Evolutionary conservation across 2,797 vertebrate species (phyloP), one percentile per base, ranked within the genome.

Genomic region (Benthosema pterotum): DNA sequence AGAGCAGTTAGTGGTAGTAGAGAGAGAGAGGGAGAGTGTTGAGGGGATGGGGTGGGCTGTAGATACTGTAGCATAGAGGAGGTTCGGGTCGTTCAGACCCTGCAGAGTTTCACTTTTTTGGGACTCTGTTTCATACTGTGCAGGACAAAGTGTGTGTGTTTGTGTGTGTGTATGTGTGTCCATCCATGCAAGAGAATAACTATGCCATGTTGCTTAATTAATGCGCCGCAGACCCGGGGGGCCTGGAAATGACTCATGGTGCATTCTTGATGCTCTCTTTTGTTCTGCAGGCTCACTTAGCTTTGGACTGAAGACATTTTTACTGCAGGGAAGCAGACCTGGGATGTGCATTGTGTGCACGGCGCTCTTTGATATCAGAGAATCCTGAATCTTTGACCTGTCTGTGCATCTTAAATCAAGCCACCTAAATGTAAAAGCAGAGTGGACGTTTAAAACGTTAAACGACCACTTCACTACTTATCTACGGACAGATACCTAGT

Each of bases 41-140:
- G 58, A 52, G 61, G 62, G 64, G 17, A 67, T 60, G 72, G 46
- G 69, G 64, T 60, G 63, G 64, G 45, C 72, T n/a, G n/a, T n/a
- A 67, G 16, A 45, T 63, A 80, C 25, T n/a, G n/a, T n/a, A 74
- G 58, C 82, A 63, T 55, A 14, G 69, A 71, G 67, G 32, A 38
- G 32, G 6, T 1, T 8, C 2, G 32, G 56, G 69, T 82, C 67
- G 83, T 84, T 87, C 74, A 82, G 83, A 65, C 32, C 32, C 8
- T 69, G 65, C 60, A 55, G 57, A 71, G 61, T 57, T 38, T 38
- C 32, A 9, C 2, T 38, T 38, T 32, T 74, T 81, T 87, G 49
- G 13, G 69, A 81, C 71, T 85, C 57, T 64, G 50, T 60, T 71
- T 71, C 50, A 68, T 71, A 71, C 57, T 11, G 43, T n/a, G 25